These are phyloP conservation scores for Sarcoramphus papa DNA, from an alignment of 2,797 vertebrate species.

Conservation along the genomic window DNA sequence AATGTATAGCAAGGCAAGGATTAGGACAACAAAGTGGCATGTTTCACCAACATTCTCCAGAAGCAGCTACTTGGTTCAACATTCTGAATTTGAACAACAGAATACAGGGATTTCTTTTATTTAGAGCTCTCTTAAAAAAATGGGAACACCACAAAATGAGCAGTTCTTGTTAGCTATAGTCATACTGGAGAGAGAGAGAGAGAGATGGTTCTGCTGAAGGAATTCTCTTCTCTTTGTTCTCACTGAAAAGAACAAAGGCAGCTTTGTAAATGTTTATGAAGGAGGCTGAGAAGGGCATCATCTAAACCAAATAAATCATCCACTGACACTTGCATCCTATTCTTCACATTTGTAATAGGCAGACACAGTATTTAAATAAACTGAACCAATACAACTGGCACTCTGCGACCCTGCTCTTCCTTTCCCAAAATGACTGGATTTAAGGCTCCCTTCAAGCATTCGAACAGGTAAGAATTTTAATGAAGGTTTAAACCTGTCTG, in stretches of 20 bases:
- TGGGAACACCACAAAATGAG: slow-evolving; percentile 1
- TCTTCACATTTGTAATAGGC: slow-evolving; percentile 11
- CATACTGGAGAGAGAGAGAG: background rate
- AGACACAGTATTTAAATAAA: background rate
- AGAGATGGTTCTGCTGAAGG: background rate
- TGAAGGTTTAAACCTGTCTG: slow-evolving; percentile 41
- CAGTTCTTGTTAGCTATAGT: background rate
- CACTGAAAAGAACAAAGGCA: background rate
- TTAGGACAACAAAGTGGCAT: background rate
- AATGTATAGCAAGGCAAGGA: background rate
- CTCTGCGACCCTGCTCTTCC: slow-evolving; percentile 7
- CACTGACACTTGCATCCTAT: slow-evolving; percentile 27
- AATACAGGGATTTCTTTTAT: background rate
- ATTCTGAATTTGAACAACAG: background rate
- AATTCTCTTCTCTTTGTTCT: background rate
- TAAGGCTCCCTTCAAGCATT: slow-evolving; percentile 44
- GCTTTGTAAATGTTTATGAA: background rate
- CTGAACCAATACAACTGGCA: slow-evolving; percentile 6
- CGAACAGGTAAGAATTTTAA: slow-evolving; percentile 8
- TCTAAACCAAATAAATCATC: slow-evolving; percentile 31
- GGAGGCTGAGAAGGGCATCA: background rate
- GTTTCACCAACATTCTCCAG: background rate
- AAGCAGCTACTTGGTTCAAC: background rate
- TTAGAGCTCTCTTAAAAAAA: slow-evolving; percentile 9
- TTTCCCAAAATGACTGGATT: slow-evolving; percentile 30